phyloP scores from a whole-genome alignment of 2,888 invertebrate genomes.

The Metacarcinus magister region DNA sequence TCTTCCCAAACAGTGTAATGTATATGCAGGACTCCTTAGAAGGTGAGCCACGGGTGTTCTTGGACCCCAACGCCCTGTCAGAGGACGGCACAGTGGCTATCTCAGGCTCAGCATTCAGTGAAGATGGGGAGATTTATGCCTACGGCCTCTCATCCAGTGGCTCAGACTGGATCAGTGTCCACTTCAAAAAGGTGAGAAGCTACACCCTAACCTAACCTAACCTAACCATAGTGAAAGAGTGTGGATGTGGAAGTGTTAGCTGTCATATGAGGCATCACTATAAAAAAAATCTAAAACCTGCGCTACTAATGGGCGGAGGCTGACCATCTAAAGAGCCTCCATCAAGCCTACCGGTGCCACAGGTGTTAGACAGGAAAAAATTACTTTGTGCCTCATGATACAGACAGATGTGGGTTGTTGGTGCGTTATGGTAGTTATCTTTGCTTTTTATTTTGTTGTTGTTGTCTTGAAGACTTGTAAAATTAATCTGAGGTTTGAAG shows the following conservation, averaged over 20 bases:
- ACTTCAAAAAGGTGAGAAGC: slow-evolving; percentile 85
- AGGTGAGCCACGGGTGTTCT: slow-evolving; percentile 92
- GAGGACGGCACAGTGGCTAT: slow-evolving; percentile 95
- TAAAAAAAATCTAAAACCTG: too few species aligned
- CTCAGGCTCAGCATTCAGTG: slow-evolving; percentile 91
- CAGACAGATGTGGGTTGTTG: neutral
- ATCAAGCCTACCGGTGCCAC: too few species aligned
- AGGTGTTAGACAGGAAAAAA: too few species aligned
- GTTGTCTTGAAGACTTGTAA: neutral
- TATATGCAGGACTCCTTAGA: slow-evolving; percentile 93
- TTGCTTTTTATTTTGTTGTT: neutral
- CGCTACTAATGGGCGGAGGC: too few species aligned
- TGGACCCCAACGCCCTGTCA: slow-evolving; percentile 97
- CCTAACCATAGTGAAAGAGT: neutral
- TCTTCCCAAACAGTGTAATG: slow-evolving; percentile 89
- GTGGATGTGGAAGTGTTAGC: neutral
- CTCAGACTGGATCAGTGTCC: slow-evolving; percentile 98
- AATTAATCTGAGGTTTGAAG: neutral
- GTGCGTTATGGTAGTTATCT: neutral
- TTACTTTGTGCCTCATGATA: neutral
- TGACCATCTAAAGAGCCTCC: too few species aligned
- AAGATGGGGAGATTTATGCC: slow-evolving; percentile 95
- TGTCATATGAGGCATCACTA: neutral
- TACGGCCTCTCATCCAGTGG: slow-evolving; percentile 97
- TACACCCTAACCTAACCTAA: neutral